Conservation (phyloP, 2,888 invertebrate species). For the Chirona hameri region DNA sequence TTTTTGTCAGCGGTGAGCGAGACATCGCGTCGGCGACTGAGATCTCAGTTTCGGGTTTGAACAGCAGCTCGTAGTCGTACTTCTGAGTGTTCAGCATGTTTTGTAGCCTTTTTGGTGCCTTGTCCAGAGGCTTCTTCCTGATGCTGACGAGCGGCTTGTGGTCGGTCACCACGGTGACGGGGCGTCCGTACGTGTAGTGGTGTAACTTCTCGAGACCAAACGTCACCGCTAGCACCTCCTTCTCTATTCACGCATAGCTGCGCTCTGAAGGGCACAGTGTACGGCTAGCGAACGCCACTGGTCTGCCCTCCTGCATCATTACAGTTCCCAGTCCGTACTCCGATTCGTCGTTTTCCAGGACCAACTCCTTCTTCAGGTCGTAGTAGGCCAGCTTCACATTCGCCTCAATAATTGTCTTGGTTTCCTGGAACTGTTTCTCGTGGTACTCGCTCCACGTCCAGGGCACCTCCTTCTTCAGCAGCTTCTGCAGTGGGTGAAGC, state of each 20-base stretch:
- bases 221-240: conserved; percentile 32
- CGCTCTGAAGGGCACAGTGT: not conserved
- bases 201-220: conserved; percentile 35
- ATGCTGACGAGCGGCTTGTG: no score
- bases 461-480: no score
- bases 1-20: not conserved
- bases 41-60: not conserved
- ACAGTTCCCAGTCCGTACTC: not conserved
- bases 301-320: not conserved
- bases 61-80: not conserved
- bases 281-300: not conserved
- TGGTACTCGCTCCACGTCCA: not conserved
- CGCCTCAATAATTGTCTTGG: not conserved
- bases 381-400: not conserved
- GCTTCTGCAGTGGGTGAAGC: no score
- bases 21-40: no score
- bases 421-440: not conserved
- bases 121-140: no score
- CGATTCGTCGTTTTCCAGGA: not conserved
- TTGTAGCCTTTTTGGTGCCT: no score
- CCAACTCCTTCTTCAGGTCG: not conserved
- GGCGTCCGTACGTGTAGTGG: conserved; percentile 33
- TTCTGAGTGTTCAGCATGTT: not conserved
- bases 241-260: conserved; percentile 35
- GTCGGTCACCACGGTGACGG: conserved; percentile 33